Conservation (phyloP, 2,113 vertebrate genomes). For the Pterocles orientalis region DNA sequence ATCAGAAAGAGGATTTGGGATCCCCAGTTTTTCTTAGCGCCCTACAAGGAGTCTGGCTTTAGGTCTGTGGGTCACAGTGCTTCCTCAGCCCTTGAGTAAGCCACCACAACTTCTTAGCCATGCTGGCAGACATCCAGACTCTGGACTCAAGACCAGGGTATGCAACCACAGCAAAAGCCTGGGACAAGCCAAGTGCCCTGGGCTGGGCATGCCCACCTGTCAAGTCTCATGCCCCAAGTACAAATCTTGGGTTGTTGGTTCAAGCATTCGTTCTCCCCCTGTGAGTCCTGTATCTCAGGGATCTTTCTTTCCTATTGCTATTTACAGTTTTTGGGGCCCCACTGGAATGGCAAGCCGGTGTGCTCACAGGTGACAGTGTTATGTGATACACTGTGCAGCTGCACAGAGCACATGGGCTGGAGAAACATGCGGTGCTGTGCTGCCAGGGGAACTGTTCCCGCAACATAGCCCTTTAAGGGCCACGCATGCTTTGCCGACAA, state of each 20-base stretch:
- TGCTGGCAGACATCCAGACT: background rate
- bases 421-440: background rate
- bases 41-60: background rate
- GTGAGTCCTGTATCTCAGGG: background rate
- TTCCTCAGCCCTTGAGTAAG: background rate
- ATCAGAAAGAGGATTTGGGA: background rate
- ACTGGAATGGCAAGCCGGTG: background rate
- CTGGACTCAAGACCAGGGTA: background rate
- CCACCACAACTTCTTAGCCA: accelerated
- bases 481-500: background rate
- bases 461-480: background rate
- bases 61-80: accelerated
- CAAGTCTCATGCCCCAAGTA: background rate
- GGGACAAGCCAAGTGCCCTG: background rate
- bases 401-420: background rate
- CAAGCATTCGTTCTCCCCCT: background rate
- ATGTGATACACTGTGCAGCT: background rate
- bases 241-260: background rate
- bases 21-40: background rate
- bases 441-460: conserved; percentile 4
- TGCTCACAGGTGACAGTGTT: background rate
- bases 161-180: accelerated
- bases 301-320: background rate
- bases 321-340: background rate
- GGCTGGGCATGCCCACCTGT: background rate